Conservation (phyloP, 2,888 invertebrate genomes). For the Pachymerium ferrugineum region DNA sequence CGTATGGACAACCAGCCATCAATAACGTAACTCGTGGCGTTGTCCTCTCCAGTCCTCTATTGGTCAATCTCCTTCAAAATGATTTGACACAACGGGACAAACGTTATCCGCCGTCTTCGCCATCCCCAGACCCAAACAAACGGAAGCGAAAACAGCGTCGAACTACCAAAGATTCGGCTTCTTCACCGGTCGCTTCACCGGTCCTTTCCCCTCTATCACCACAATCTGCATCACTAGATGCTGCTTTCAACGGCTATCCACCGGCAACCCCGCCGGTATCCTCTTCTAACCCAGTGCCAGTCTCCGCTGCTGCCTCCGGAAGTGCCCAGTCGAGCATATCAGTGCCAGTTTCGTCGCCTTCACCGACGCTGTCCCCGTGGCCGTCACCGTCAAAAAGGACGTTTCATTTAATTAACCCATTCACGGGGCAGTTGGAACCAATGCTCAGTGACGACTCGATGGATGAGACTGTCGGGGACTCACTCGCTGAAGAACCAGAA, state of each 20-base stretch:
- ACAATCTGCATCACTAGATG: conserved; percentile 35
- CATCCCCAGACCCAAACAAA: conserved; percentile 32
- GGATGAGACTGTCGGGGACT: conserved; percentile 44
- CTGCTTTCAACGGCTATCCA: too few species aligned
- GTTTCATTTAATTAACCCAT: conserved; percentile 81
- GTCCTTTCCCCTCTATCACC: conserved; percentile 33
- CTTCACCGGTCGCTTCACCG: conserved; percentile 32
- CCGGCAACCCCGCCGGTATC: too few species aligned
- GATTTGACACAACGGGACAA: conserved; percentile 36
- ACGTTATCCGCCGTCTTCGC: conserved; percentile 37
- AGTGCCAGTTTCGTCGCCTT: not conserved
- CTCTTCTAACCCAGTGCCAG: conserved; percentile 28
- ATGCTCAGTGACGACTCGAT: conserved; percentile 58
- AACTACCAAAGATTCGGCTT: conserved; percentile 37
- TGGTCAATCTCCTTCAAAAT: conserved; percentile 79
- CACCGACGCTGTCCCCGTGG: conserved; percentile 37
- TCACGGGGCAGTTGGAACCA: conserved; percentile 76
- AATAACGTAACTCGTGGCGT: conserved; percentile 27
- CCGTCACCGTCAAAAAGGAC: conserved; percentile 40
- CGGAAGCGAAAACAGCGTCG: conserved; percentile 37
- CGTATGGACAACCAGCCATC: conserved; percentile 32
- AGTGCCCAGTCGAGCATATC: not conserved
- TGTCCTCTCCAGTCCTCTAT: conserved; percentile 71
- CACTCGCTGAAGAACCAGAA: not conserved
- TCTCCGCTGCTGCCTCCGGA: not conserved